Base-by-base conservation (phyloP, 2,797 vertebrate genomes). In the Etheostoma nigrum region DNA sequence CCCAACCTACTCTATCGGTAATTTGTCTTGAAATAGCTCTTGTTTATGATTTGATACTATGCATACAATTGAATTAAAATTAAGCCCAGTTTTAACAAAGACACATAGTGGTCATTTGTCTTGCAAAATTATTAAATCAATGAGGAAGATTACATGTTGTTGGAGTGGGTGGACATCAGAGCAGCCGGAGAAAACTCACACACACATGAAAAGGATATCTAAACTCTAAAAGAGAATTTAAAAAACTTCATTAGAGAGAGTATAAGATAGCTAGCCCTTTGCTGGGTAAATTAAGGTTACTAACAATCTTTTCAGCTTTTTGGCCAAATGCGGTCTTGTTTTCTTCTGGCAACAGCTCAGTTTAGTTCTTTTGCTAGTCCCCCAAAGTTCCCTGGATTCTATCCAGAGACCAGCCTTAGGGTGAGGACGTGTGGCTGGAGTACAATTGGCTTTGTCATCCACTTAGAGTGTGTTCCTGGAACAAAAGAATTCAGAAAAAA, bases 361-460 rank as follows among this genome's bases (percentile, higher is more conserved):
- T 72, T 80, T 73, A 53, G 68, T 67, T 58, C 18, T 40, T 12
- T 66, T 72, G 4, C 36, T 57, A 47, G 59, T 70, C 60, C 8
- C 57, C 61, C 80, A 72, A 62, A 70, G 60, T 73, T 85, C 62
- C 67, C 63, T 67, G 54, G 73, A 72, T 78, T 54, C 16, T 14
- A 15, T 58, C 67, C 81, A 74, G 57, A 40, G 71, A 72, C 62
- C 14, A 12, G 53, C 36, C 52, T 67, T 21, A 78, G 73, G 74
- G 87, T 6, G 13, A 45, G 55, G 61, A 89, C 74, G 79, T 79
- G 60, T 79, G 72, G 63, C 79, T 62, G n/a, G 23, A 88, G 60
- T 47, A 61, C 55, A 78, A 79, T 71, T 76, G 66, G 45, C 68
- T 83, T 78, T 83, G 87, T 84, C 74, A 64, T 71, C 16, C 55